Base-by-base conservation (phyloP, 2,797 vertebrate genomes). In the Hippocampus kuda region DNA sequence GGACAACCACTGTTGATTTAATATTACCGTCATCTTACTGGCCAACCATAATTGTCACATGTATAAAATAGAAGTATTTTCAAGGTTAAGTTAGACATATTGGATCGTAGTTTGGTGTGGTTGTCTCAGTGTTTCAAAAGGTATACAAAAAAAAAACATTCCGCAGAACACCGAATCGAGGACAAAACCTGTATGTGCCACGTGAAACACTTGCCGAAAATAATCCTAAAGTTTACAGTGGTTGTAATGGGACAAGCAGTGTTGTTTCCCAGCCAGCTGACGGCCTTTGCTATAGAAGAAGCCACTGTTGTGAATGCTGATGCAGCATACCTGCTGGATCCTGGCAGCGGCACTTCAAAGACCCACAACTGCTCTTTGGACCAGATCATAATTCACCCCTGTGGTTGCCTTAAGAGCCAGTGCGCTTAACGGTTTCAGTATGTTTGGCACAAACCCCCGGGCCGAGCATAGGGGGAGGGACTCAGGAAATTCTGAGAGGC, bases 281-380 rank as follows among this genome's bases (percentile, higher is more conserved):
- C 68, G 81, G 73, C 80, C 77, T 70, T 74, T 75, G 71, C 73
- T 64, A 77, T 75, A 72, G 70, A 82, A 74, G 75, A 68, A 75
- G 73, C 67, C 65, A 74, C 78, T 84, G 82, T 88, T 76, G 83
- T 84, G 76, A 85, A 78, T 85, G 90, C 92, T 93, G 91, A 95
- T 83, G 84, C 88, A 91, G 92, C 93, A 91, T 93, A 94, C 93
- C 95, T 94, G 94, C 87, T 92, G 93, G 90, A 92, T 92, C 91
- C 90, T 91, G 88, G 86, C 91, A 92, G 90, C 85, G 81, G 81
- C 79, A 94, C 92, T 93, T 97, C 94, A 97, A 97, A 97, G 92
- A 81, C 81, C 85, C 44, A 57, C 79, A 77, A 61, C 88, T 80
- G 80, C 81, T 86, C 91, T 96, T 92, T 95, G 92, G 93, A 95